Evolutionary conservation across 2,113 vertebrate species (phyloP), one percentile per base, ranked within the genome.

Genomic region (Halcyon senegalensis): DNA sequence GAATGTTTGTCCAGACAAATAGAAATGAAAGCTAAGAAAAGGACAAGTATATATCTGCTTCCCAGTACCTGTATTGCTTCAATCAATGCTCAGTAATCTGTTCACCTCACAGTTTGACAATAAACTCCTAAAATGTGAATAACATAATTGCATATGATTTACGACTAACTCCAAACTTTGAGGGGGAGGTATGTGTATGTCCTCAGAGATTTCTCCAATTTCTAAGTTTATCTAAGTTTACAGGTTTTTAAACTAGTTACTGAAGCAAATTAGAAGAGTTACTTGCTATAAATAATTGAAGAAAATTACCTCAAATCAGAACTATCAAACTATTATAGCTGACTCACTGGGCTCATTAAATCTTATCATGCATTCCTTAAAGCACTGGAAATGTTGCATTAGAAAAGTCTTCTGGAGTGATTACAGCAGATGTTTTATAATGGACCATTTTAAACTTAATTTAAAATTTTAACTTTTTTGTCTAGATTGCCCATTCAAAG

Each of bases 401-500:
- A 78, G 70, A 95, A 82, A 73, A 75, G 46, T 75, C 62, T 94
- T 87, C 89, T 81, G 73, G 73, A 90, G 51, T 78, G 66, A 90
- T 91, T 84, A 50, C 62, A 92, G 67, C 77, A 82, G 80, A 75
- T 93, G 63, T 97, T 94, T 96, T 96, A 81, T 94, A 95, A 89
- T 73, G 77, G 64, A 67, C 44, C 33, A 19, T 95, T 95, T 94
- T 84, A 91, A 96, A 79, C 37, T 85, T 89, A 66, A 72, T 92
- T 88, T 91, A 39, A 96, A 78, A 83, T 72, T 30, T 31, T 37
- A 56, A 84, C 56, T 50, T 77, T 56, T 81, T 91, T 96, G 81
- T 98, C 97, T 97, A 96, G 98, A 96, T 98, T 96, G 89, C 97
- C 94, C 87, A 96, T 97, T 98, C 97, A 98, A 97, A 98, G 98